Evolutionary conservation across 2,113 vertebrate genomes (phyloP).

Genomic region (Corythornis madagascariensis): DNA sequence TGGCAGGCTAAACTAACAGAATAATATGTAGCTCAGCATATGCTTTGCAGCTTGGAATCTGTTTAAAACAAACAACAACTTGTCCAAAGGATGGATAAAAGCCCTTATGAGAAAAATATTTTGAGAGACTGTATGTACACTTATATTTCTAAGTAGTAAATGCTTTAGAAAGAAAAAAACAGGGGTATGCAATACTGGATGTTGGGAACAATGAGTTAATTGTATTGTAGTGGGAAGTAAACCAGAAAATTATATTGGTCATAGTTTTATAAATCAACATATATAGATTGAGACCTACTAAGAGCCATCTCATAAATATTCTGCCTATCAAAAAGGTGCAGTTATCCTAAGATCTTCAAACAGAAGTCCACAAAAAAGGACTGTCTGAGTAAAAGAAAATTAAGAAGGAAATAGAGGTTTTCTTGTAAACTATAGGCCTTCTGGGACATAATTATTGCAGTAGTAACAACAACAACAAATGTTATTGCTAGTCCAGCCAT

Average conservation of each 20-base stretch:
- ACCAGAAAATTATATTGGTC: neutral
- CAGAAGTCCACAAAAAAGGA: neutral
- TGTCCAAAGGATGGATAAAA: conserved; percentile 4
- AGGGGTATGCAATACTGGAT: neutral
- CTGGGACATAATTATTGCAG: neutral
- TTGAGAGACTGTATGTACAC: neutral
- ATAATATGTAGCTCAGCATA: neutral
- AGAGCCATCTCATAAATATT: neutral
- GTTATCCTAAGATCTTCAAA: neutral
- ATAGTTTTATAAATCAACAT: neutral
- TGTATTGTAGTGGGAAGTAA: neutral
- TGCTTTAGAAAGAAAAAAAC: neutral
- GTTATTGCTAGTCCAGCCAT: conserved; percentile 1
- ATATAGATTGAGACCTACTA: neutral
- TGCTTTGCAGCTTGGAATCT: neutral
- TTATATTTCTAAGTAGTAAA: neutral
- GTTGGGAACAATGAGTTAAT: neutral
- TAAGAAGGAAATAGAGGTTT: neutral
- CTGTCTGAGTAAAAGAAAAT: neutral
- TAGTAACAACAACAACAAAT: neutral
- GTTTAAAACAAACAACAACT: neutral
- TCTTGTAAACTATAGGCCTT: neutral
- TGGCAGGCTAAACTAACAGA: neutral
- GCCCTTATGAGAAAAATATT: neutral
- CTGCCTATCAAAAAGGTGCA: neutral